A percentile compares a stretch with the other conserved stretches of the same genome.
phyloP scores from a whole-genome alignment of 1,140 invertebrate genomes.

The Ostrea edulis region DNA sequence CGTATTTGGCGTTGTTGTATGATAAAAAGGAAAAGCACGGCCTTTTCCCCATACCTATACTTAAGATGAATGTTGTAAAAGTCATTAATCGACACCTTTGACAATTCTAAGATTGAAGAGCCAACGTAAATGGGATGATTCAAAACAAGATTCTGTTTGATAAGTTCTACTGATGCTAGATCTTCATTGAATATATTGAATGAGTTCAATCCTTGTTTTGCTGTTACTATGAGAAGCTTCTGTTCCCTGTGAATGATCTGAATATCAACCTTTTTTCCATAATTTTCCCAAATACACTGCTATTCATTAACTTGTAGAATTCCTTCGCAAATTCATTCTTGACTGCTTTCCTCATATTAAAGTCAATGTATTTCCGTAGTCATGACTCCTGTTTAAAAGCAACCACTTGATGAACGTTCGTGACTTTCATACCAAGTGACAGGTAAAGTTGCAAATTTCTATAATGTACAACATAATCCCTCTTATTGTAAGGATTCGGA shows the following conservation, averaged over 20 bases:
- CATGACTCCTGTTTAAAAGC: too few species aligned
- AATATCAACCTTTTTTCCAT: too few species aligned
- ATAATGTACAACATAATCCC: slow-evolving; percentile 41
- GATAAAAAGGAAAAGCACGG: slow-evolving; percentile 72
- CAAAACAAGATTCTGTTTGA: slow-evolving; percentile 59
- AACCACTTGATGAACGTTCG: too few species aligned
- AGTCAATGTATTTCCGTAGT: too few species aligned
- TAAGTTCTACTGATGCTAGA: slow-evolving; percentile 55
- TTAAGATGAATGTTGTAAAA: neutral
- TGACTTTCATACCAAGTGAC: too few species aligned
- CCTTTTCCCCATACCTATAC: neutral
- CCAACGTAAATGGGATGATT: slow-evolving; percentile 55
- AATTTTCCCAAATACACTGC: too few species aligned
- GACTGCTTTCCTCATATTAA: too few species aligned
- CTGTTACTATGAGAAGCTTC: slow-evolving; percentile 62
- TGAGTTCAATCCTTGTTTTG: slow-evolving; percentile 74
- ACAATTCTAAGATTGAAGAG: slow-evolving; percentile 39
- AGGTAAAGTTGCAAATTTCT: slow-evolving; percentile 23
- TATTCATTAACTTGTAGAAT: too few species aligned
- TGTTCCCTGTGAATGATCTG: too few species aligned
- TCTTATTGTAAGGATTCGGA: slow-evolving; percentile 58
- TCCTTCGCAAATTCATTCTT: too few species aligned
- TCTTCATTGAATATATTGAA: slow-evolving; percentile 72
- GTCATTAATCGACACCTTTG: slow-evolving; percentile 43
- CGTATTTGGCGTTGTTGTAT: too few species aligned